Evolutionary conservation across 2,888 invertebrate species (phyloP).

Genomic region (Marasmarcha lunaedactyla): DNA sequence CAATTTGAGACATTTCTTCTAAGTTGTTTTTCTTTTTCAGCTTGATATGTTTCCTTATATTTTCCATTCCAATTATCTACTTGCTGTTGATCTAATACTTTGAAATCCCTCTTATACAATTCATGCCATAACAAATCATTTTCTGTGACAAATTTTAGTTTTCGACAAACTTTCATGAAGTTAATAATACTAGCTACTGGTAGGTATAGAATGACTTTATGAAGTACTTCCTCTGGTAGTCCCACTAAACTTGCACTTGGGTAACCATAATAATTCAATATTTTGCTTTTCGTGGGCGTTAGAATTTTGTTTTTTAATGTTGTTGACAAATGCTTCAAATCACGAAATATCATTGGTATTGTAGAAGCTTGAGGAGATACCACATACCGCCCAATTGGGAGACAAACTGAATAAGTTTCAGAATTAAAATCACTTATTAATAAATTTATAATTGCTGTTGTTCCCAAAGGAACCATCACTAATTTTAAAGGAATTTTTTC

Average conservation of each 20-base stretch:
- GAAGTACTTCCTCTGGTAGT: conserved; percentile 49
- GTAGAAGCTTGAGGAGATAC: conserved; percentile 39
- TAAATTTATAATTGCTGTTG: conserved; percentile 40
- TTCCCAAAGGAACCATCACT: conserved; percentile 41
- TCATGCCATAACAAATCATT: conserved; percentile 44
- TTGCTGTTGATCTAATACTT: conserved; percentile 17
- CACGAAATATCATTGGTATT: conserved; percentile 44
- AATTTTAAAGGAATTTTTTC: conserved; percentile 33
- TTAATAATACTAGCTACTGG: conserved; percentile 33
- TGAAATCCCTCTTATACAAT: conserved; percentile 41
- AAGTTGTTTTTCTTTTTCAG: conserved; percentile 19
- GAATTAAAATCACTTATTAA: conserved; percentile 32
- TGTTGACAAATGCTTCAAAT: conserved; percentile 52
- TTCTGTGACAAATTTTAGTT: conserved; percentile 29
- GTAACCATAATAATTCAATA: conserved; percentile 56
- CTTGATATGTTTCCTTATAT: conserved; percentile 30
- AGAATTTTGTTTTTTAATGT: conserved; percentile 66
- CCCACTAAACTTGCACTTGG: conserved; percentile 55
- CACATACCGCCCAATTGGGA: conserved; percentile 47
- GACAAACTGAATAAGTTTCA: conserved; percentile 51
- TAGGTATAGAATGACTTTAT: conserved; percentile 35
- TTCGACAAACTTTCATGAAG: conserved; percentile 37
- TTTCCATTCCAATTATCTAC: conserved; percentile 31
- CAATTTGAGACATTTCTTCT: conserved; percentile 3
- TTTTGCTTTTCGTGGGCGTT: conserved; percentile 65